Base-by-base conservation (phyloP, 2,113 vertebrate genomes). In the Tretioscincus oriximinensis region DNA sequence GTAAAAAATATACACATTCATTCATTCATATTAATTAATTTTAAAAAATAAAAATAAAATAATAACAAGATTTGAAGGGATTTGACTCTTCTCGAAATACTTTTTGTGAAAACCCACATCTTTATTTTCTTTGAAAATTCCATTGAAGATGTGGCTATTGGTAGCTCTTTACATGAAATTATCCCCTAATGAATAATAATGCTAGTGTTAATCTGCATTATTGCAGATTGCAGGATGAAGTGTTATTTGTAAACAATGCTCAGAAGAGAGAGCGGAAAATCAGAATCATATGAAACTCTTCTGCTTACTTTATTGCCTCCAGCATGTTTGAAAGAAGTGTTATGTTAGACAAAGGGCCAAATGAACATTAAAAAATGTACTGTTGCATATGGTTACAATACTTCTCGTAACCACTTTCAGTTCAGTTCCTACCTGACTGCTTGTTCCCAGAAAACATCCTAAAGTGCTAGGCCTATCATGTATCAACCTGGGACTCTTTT, bases 401-500 rank as follows among this genome's bases (percentile, higher is more conserved):
- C 26, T 58, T n/a, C 10, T n/a, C 28, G 49, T 28, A 81, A n/a
- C 47, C 20, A 68, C 31, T 67, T n/a, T 51, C 31, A 64, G 58
- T 66, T 73, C n/a, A 58, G 31, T 58, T 45, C 31, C 45, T 69
- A 69, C 29, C n/a, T 81, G 60, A n/a, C n/a, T 69, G 31, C 20
- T 31, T 11, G 35, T 69, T 68, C 73, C 49, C 80, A 65, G 29
- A 51, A 67, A 22, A 58, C 22, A 66, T 26, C 9, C 47, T 45
- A 35, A 66, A 75, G 80, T 68, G 29, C 51, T 60, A 75, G 63
- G 49, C 49, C 26, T 68, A 75, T 60, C 64, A 68, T 47, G 9
- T 75, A 75, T 75, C 64, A 75, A 68, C 31, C 29, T 75, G 73
- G 24, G 49, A 75, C 66, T 75, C 58, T 75, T 31, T 75, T 60